Evolutionary conservation across 2,797 vertebrate species (phyloP).

Genomic region (Paguma larvata): DNA sequence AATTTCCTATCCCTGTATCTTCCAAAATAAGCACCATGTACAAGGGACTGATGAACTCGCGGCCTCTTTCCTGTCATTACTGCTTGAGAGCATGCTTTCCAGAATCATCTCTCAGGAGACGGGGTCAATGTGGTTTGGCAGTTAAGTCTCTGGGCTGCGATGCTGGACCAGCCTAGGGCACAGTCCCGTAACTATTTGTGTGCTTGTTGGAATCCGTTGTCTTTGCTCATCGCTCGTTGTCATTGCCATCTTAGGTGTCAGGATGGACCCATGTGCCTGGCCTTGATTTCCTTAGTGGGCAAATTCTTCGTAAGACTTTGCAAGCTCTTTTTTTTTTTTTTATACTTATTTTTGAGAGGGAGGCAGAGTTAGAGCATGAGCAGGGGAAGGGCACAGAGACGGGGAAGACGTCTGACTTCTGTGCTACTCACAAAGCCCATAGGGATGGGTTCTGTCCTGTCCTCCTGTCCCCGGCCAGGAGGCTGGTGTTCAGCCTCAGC

Average conservation of each 20-base stretch:
- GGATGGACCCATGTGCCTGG: fast-evolving
- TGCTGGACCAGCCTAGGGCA: too few species aligned
- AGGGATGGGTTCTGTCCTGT: fast-evolving
- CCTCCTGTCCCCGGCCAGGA: fast-evolving
- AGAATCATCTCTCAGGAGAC: background rate
- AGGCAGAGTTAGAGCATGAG: too few species aligned
- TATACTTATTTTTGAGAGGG: too few species aligned
- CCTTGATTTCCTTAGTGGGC: background rate
- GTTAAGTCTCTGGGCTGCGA: background rate
- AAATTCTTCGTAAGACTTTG: background rate
- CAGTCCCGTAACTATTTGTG: background rate
- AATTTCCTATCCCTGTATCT: background rate
- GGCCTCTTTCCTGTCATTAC: fast-evolving
- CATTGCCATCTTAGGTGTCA: too few species aligned
- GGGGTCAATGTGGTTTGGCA: fast-evolving
- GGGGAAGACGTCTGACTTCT: too few species aligned
- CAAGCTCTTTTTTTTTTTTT: too few species aligned
- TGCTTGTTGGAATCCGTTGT: background rate
- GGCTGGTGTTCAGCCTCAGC: fast-evolving
- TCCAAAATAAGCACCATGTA: fast-evolving
- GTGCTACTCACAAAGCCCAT: background rate
- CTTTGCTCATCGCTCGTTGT: background rate
- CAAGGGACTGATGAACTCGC: background rate
- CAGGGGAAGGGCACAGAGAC: too few species aligned
- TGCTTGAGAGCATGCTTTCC: background rate